Evolutionary conservation across 2,797 vertebrate species (phyloP), one percentile per base, ranked within the genome.

Genomic region (Halcyon chelicuti): DNA sequence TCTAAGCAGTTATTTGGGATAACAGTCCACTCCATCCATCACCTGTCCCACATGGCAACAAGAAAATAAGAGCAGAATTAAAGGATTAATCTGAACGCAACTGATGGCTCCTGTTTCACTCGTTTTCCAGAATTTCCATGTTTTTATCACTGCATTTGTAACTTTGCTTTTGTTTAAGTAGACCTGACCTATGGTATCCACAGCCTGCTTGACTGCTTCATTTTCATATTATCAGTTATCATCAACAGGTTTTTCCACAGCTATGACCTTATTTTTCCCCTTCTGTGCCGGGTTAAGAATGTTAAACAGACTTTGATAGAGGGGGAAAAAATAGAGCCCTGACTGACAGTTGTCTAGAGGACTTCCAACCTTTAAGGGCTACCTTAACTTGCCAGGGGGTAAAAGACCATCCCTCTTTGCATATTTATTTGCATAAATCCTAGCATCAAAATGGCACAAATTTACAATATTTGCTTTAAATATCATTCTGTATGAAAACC

Each of bases 401-500:
- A 77, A 79, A 77, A 92, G 58, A 47, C 44, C 18, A 37, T 58
- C 7, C 9, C 35, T 93, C 51, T 93, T 94, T 95, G 73, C 91
- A 91, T 94, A 61, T 52, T 74, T 62, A 94, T 97, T 96, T 97
- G 92, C 92, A 96, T 96, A 93, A 94, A 91, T 71, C 37, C 33
- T 70, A 73, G 51, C 63, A 90, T 75, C 19, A 21, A 77, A 81
- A 83, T 74, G 31, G 29, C 72, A 61, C 14, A 33, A 42, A 75
- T 65, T 60, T 66, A 62, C 23, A 78, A 7, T 76, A 80, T 90
- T 82, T 91, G 28, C 60, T 90, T 89, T 92, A 90, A 86, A 49
- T 35, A 33, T 49, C 35, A 51, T 61, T 21, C 9, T 60, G 0
- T 22, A 26, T 16, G 14, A 83, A 66, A 88, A 70, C 11, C 2